Evolutionary conservation across 2,888 invertebrate species (phyloP).

Genomic region (Agrenia bidenticulata): DNA sequence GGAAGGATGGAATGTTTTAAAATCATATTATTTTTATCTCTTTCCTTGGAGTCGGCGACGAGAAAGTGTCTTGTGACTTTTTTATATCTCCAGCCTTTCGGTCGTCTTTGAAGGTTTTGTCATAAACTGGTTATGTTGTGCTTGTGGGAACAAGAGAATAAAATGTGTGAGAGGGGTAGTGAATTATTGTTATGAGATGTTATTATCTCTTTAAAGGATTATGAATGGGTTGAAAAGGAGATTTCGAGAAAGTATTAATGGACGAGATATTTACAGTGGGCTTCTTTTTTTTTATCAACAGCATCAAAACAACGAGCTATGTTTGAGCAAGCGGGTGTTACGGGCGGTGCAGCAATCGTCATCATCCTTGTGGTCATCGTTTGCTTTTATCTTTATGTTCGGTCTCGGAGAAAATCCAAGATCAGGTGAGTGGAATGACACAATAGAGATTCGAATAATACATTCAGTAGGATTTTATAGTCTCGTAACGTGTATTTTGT

Average conservation of each 20-base stretch:
- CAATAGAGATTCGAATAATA: not conserved
- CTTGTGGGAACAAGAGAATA: slow-evolving; percentile 16
- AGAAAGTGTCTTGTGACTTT: too few species aligned
- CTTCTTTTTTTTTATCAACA: slow-evolving; percentile 55
- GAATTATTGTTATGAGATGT: slow-evolving; percentile 11
- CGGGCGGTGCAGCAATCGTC: slow-evolving; percentile 75
- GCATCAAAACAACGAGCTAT: slow-evolving; percentile 77
- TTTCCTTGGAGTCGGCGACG: too few species aligned
- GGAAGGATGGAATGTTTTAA: too few species aligned
- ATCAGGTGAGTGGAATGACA: slow-evolving; percentile 37
- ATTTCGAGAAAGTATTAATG: not conserved
- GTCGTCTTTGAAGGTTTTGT: slow-evolving; percentile 1
- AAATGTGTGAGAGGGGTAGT: not conserved
- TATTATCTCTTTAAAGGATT: slow-evolving; percentile 11
- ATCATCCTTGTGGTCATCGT: slow-evolving; percentile 57
- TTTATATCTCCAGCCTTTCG: too few species aligned
- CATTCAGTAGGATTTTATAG: too few species aligned
- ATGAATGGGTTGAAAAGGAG: not conserved
- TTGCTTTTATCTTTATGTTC: slow-evolving; percentile 53
- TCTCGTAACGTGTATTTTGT: too few species aligned
- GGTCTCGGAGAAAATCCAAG: slow-evolving; percentile 46
- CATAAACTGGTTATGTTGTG: slow-evolving; percentile 15
- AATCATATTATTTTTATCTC: too few species aligned
- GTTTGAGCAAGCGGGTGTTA: slow-evolving; percentile 85
- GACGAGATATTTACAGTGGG: slow-evolving; percentile 3